Evolutionary conservation across 37 sponge, comb jelly and placozoan genomes (phyloP).

Genomic region (Halisarca cf. caerulea): DNA sequence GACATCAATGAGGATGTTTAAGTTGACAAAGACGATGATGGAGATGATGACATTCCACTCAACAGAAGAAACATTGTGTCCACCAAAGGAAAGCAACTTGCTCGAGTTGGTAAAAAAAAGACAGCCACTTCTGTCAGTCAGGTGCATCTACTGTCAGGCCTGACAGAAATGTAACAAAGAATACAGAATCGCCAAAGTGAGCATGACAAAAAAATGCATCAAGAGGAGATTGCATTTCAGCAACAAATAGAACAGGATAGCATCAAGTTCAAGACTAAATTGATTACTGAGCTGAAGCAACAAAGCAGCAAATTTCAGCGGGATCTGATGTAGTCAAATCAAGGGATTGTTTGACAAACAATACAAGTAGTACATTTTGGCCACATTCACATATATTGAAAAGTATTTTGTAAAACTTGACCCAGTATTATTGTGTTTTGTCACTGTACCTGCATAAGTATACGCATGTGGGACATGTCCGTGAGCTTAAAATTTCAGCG

Average conservation of each 20-base stretch:
- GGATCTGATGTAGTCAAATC: background rate
- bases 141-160: background rate
- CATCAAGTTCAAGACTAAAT: background rate
- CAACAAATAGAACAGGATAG: background rate
- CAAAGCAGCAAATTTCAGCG: background rate
- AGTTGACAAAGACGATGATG: no score
- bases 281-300: background rate
- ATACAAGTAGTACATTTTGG: no score
- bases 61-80: no score
- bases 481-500: no score
- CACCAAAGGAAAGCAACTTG: background rate
- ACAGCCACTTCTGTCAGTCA: background rate
- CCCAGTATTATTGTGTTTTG: no score
- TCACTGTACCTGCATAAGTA: no score
- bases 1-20: background rate
- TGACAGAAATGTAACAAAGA: background rate
- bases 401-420: no score
- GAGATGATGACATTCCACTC: no score
- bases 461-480: no score
- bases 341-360: slow-evolving; percentile 1
- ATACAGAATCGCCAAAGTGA: background rate
- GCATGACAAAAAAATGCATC: slow-evolving; percentile 10
- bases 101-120: background rate
- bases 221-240: background rate
- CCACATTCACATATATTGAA: no score